Conservation (phyloP, 2,113 vertebrate genomes). For the Pituophis catenifer region DNA sequence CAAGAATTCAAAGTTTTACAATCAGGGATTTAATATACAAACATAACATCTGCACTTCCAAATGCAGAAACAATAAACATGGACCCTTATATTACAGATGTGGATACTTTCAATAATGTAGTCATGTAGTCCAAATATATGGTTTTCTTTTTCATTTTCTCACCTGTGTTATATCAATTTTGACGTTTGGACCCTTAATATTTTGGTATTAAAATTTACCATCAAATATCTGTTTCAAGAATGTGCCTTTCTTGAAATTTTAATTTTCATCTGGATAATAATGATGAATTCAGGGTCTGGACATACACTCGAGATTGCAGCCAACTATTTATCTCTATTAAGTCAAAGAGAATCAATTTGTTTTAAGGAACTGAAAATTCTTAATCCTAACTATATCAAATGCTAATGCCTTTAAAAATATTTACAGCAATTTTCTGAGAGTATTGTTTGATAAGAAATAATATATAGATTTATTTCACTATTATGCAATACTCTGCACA, state of each 20-base stretch:
- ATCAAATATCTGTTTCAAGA: conserved; percentile 51
- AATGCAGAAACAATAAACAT: conserved; percentile 14
- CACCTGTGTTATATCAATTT: conserved; percentile 18
- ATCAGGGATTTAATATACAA: neutral
- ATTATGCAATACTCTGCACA: neutral
- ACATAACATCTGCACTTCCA: neutral
- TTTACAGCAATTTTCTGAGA: neutral
- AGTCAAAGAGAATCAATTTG: conserved; percentile 39
- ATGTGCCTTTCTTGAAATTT: conserved; percentile 45
- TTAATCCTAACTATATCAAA: neutral
- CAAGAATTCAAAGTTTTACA: neutral
- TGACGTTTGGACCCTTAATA: conserved; percentile 34
- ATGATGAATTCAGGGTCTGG: conserved; percentile 56
- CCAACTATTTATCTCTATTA: conserved; percentile 12
- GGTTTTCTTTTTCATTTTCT: conserved; percentile 27
- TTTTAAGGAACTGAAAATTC: conserved; percentile 31
- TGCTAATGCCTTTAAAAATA: neutral
- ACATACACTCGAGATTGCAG: conserved; percentile 42
- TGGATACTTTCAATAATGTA: neutral
- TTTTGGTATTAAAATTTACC: conserved; percentile 40
- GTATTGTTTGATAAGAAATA: neutral
- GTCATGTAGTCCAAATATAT: neutral
- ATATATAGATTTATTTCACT: neutral
- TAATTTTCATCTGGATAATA: conserved; percentile 37
- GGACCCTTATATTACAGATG: neutral